Conservation (phyloP, 2,797 vertebrate species). For the Graptemys geographica region DNA sequence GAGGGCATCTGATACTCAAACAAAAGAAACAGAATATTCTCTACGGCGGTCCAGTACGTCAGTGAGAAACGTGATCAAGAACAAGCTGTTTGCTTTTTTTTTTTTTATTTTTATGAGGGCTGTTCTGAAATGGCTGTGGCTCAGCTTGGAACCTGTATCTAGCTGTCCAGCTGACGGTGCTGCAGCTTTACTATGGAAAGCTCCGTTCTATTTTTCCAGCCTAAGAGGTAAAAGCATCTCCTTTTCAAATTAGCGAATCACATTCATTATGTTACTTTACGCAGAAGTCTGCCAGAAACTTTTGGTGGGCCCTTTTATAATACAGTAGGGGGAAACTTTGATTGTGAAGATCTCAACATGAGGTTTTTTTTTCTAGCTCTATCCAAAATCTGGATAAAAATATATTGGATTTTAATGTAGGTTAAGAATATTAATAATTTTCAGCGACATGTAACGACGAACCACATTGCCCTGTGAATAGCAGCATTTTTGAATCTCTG, state of each 20-base stretch:
- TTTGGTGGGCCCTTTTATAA: not conserved
- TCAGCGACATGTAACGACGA: not conserved
- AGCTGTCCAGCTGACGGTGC: not conserved
- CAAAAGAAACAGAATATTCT: not conserved
- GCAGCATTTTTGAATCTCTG: not conserved
- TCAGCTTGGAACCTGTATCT: not conserved
- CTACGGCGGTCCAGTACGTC: not conserved
- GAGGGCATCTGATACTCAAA: not conserved
- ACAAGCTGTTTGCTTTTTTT: not conserved
- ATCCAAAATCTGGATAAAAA: not conserved
- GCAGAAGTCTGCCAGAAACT: not conserved
- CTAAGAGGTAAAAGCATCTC: not conserved
- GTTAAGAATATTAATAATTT: conserved; percentile 9
- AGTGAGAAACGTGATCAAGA: not conserved
- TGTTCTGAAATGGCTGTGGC: not conserved
- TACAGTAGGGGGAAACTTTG: not conserved
- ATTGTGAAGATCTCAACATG: not conserved
- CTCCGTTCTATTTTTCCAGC: not conserved
- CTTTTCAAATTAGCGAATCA: not conserved
- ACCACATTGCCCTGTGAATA: not conserved
- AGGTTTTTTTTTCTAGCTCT: not conserved
- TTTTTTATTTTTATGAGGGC: not conserved
- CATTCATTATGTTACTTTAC: not conserved
- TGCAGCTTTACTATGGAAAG: not conserved
- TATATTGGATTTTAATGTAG: not conserved